Conservation (phyloP, 2,113 vertebrate species). For the Daubentonia madagascariensis region DNA sequence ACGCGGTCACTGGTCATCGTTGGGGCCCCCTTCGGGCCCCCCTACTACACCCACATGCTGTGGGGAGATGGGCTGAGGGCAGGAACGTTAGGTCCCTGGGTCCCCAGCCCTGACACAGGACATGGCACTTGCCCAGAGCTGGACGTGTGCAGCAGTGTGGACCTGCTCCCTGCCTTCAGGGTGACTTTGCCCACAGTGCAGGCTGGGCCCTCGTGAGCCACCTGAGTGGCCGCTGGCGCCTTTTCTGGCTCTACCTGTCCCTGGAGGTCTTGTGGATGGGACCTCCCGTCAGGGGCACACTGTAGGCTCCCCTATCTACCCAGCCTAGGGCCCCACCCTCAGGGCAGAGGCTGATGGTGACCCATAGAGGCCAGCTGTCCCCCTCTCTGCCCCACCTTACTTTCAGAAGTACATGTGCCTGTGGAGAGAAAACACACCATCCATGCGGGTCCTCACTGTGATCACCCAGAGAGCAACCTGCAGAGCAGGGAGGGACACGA, state of each 20-base stretch:
- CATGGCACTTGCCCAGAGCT: background rate
- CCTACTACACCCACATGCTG: background rate
- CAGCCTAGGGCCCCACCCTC: fast-evolving
- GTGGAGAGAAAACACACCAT: fast-evolving
- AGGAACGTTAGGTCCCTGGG: background rate
- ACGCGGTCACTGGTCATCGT: too few relatives aligned
- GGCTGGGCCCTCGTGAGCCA: background rate
- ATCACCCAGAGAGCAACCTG: background rate
- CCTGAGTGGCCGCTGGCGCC: background rate
- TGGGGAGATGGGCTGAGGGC: background rate
- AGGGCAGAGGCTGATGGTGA: background rate
- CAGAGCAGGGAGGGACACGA: background rate
- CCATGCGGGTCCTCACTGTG: fast-evolving
- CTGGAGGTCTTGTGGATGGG: too few relatives aligned
- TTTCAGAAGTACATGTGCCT: background rate
- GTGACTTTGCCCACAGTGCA: background rate
- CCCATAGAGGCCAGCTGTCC: background rate
- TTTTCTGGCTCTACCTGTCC: fast-evolving
- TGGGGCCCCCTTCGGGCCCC: background rate
- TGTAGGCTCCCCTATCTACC: background rate
- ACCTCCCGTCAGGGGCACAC: background rate
- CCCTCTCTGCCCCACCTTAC: background rate
- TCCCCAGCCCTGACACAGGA: background rate
- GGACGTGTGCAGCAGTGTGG: background rate
- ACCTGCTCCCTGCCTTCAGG: background rate